Evolutionary conservation across 2,888 invertebrate species (phyloP), one percentile per base, ranked within the genome.

Genomic region (Nephrocerus scutellatus): DNA sequence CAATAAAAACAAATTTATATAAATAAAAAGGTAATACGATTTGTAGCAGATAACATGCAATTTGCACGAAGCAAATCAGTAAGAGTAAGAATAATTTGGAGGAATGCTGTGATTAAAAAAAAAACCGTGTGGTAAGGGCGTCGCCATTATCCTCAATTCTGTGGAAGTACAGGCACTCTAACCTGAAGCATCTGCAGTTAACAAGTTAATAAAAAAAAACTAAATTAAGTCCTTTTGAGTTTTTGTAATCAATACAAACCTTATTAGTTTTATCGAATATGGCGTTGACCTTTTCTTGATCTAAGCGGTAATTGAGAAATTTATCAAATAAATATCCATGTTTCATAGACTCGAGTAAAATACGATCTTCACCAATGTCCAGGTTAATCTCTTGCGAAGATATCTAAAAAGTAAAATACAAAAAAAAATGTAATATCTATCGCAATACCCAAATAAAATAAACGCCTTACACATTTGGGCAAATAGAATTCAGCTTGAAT

Each of bases 341-440:
- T 25, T 74, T 75, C 43, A 72, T 72, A 1, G 76, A 76, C 52
- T 82, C 80, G 25, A 87, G 60, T 9, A 84, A 68, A 39, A 87
- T 71, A 41, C 86, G 74, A 64, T 86, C 85, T 59, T 82, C 81
- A n/a, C 83, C 82, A 18, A 85, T 67, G 62, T 83, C 79, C 38
- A 86, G 57, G 29, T 70, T 72, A 24, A 84, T 57, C 58, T 84
- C 81, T 50, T 74, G 74, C 1, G 75, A 59, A 36, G 76, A 73
- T 41, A 74, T 65, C 80, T 81, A n/a, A n/a, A n/a, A n/a, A n/a
- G 55, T 33, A 47, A 49, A 46, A 42, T 16, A 36, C 25, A 29
- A 35, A 26, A 22, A 21, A 6, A 36, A 32, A 29, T 28, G 19
- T 1, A 38, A 22, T 9, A 12, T 5, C 7, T n/a, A 28, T 7